A percentile compares a stretch with the other conserved stretches of the same genome.
Conservation (phyloP, 2,797 vertebrate species). For the Halcyon chelicuti region DNA sequence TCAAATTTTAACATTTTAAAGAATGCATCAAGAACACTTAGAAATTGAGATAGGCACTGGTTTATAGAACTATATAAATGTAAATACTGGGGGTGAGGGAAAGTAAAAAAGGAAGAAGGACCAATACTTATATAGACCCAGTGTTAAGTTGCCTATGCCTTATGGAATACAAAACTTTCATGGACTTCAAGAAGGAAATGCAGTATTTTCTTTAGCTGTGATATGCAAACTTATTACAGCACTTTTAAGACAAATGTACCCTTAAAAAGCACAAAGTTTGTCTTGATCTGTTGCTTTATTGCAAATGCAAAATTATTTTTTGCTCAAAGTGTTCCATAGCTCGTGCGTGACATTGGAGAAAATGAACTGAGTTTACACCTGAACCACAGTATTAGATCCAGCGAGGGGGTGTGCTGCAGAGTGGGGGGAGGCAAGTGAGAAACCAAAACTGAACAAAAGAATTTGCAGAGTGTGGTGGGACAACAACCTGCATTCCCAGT, state of each 20-base stretch:
- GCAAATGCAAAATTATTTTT: not conserved
- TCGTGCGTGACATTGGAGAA: not conserved
- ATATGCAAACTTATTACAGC: not conserved
- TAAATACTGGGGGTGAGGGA: fast-evolving
- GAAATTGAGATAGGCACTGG: not conserved
- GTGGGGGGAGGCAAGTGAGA: fast-evolving
- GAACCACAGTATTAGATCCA: not conserved
- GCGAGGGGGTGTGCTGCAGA: not conserved
- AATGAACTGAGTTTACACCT: not conserved
- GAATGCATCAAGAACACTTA: not conserved
- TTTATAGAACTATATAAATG: not conserved
- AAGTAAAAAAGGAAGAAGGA: not conserved
- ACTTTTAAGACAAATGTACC: not conserved
- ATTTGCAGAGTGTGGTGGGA: too few relatives aligned
- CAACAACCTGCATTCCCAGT: not conserved
- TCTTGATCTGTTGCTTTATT: not conserved
- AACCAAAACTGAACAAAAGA: not conserved
- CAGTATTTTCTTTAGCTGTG: fast-evolving
- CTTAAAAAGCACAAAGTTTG: not conserved
- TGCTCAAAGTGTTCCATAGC: not conserved
- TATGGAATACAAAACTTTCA: not conserved
- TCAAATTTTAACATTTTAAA: not conserved
- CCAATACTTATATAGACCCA: not conserved
- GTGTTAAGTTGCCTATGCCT: not conserved
- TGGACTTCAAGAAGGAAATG: not conserved